Base-by-base conservation (phyloP, 2,113 vertebrate species). In the Ia io region DNA sequence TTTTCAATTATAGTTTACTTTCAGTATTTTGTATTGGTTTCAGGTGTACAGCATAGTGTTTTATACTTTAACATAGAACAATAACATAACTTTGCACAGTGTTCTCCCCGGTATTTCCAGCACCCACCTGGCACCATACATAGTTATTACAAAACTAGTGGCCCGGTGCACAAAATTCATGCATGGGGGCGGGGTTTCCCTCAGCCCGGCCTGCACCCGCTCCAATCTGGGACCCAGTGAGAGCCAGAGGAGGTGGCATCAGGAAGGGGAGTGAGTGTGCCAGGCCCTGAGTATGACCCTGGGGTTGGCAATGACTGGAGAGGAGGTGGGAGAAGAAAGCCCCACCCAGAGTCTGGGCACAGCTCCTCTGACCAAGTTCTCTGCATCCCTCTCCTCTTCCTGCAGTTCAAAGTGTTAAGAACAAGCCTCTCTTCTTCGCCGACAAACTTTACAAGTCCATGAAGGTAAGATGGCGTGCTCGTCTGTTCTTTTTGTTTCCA, bases 361-460 rank as follows among this genome's bases (percentile, higher is more conserved):
- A 40, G 71, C 9, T 35, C 63, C 67, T 73, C 84, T 95, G 82
- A 96, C 88, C 40, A 20, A 5, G 6, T 16, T 59, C 40, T 51
- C 80, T 16, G 53, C 18, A 4, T 44, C 32, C 96, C 65, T 92
- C 49, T 95, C 35, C 95, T n/a, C 95, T 88, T 95, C 93, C 77
- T 61, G 59, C 97, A 99, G 99, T 99, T 44, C 98, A 99, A 61
- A 99, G 99, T 67, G 99, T 99, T 90, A 99, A 99, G 98, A 99
- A 99, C 98, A 99, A 99, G 97, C 99, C 99, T 0, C 99, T 98
- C 37, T 99, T 99, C 98, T 99, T 99, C 23, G 99, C 99, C 14
- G 99, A 99, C 97, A 99, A 99, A 47, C 98, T 99, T 90, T 99
- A 99, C 98, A 99, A 99, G 98, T 99, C 99, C 96, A 99, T 99